Conservation (phyloP, 2,888 invertebrate species). For the Drosophila tripunctata region DNA sequence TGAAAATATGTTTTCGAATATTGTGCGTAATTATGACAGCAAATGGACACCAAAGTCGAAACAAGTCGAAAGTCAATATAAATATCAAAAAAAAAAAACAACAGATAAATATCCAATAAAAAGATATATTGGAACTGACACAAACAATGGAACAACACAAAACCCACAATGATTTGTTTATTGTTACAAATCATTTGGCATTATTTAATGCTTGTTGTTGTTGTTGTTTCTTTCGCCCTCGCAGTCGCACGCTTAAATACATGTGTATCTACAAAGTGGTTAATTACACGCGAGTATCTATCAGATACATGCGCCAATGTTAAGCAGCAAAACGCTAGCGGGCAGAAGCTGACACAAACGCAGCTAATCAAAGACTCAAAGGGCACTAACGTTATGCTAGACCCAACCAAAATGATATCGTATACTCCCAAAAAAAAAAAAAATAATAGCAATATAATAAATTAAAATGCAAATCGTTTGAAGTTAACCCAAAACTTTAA, state of each 20-base stretch:
- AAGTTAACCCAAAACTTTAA: constrained; percentile 21
- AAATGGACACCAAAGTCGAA: constrained; percentile 44
- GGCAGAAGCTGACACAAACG: constrained; percentile 30
- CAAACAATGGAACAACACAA: neutral
- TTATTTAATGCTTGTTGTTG: constrained; percentile 54
- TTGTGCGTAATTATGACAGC: constrained; percentile 62
- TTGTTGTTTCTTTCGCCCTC: constrained; percentile 56
- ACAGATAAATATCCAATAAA: constrained; percentile 7
- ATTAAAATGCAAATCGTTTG: constrained; percentile 48
- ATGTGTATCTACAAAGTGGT: constrained; percentile 37
- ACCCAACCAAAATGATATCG: constrained; percentile 31
- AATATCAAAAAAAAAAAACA: constrained; percentile 24
- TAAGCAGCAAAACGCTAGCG: constrained; percentile 23
- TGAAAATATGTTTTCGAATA: constrained; percentile 16
- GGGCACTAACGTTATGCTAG: constrained; percentile 25
- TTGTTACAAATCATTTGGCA: constrained; percentile 49
- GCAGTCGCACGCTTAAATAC: constrained; percentile 20
- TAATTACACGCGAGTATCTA: constrained; percentile 62
- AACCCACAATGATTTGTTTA: constrained; percentile 41
- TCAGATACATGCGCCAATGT: constrained; percentile 49
- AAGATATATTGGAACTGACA: neutral
- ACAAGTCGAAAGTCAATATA: constrained; percentile 28
- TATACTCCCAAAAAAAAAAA: constrained; percentile 12
- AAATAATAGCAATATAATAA: constrained; percentile 10
- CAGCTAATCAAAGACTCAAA: constrained; percentile 50